Evolutionary conservation across 2,113 vertebrate species (phyloP).

Genomic region (Ovibos moschatus): DNA sequence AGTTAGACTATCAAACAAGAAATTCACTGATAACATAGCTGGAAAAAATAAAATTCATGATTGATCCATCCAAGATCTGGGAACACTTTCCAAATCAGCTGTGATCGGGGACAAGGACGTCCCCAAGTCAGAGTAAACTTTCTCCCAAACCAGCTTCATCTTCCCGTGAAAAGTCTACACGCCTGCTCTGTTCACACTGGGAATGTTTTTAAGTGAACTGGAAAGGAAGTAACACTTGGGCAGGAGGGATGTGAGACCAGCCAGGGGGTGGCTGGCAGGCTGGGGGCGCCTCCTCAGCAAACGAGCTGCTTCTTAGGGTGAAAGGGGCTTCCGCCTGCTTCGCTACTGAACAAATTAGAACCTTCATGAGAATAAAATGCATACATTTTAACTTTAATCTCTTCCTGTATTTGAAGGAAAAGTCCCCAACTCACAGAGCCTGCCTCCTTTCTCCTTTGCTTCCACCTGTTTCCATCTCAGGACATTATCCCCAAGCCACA

Average conservation of each 20-base stretch:
- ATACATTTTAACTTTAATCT: background rate
- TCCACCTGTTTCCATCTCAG: background rate
- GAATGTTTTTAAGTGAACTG: background rate
- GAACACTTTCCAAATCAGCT: no score
- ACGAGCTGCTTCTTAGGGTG: background rate
- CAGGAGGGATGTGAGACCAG: no score
- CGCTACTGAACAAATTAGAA: background rate
- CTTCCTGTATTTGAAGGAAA: background rate
- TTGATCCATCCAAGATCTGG: background rate
- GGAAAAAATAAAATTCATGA: background rate
- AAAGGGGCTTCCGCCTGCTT: background rate
- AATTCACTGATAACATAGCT: background rate
- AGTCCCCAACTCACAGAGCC: background rate
- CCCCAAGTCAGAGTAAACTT: background rate
- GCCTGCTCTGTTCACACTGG: background rate
- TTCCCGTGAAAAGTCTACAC: background rate
- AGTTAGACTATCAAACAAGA: background rate
- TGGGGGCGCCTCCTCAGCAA: background rate
- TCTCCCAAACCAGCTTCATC: no score
- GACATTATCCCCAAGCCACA: background rate
- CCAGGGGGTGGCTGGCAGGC: background rate
- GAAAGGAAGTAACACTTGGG: background rate
- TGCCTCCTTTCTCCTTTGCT: background rate
- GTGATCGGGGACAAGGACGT: background rate
- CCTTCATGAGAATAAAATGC: background rate